Base-by-base conservation (phyloP, 1,140 invertebrate genomes). In the Drosophila melanica region DNA sequence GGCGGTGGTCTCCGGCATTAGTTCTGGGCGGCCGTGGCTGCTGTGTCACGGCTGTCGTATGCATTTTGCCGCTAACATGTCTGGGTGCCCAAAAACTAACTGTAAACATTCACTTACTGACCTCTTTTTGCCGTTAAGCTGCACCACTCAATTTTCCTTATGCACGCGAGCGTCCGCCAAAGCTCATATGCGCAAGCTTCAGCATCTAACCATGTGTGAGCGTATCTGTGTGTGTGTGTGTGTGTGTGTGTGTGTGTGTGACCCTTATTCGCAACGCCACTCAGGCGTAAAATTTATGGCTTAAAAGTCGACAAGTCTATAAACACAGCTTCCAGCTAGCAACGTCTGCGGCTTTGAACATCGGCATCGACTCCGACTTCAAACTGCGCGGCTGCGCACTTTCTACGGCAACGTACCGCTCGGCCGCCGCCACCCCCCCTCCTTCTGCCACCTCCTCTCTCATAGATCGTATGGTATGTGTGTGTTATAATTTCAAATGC, bases 271-370 rank as follows among this genome's bases (percentile, higher is more conserved):
- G 84, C 84, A 87, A 87, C 84, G 77, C 68, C 76, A 79, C 79
- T 87, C 73, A 89, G 84, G 84, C 84, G 84, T 87, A 87, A 89
- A 87, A 87, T 87, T 87, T 87, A 87, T 87, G 84, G 84, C 84
- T 87, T 86, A 84, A 87, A 89, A 87, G 79, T 84, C 82, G 77
- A 81, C 82, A 87, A 82, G 84, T 87, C 84, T 87, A 87, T 87
- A 87, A 87, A 89, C 79, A 87, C 84, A 87, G 84, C 84, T 89
- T 87, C 84, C 84, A 87, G 82, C 77, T 79, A 77, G 77, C 63
- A 78, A 51, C 54, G 59, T 71, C 67, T 73, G 55, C 20, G 39
- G 69, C 69, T 58, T 53, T n/a, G 39, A 54, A 41, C 54, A 70
- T 65, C 69, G 63, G 51, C 54, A 72, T 63, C 72, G 58, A 53